phyloP scores from a whole-genome alignment of 2,797 vertebrate genomes.

The Diplodus sargus region DNA sequence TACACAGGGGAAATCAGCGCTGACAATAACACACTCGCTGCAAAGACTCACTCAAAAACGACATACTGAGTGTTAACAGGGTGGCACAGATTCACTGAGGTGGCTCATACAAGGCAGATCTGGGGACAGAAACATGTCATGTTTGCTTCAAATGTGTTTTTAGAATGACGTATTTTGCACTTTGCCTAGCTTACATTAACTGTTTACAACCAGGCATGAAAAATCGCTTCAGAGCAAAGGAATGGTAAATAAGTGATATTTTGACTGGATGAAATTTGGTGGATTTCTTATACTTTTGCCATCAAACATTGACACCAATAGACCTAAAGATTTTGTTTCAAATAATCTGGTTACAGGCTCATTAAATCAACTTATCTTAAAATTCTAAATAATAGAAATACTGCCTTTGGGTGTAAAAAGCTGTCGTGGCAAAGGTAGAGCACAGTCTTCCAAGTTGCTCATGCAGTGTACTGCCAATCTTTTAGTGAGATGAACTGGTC shows the following conservation, averaged over 20 bases:
- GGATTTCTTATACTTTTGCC: not conserved
- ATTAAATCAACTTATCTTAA: not conserved
- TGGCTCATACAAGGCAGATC: slow-evolving; percentile 20
- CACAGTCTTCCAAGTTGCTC: not conserved
- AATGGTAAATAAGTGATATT: not conserved
- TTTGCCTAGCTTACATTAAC: not conserved
- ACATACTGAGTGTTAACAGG: slow-evolving; percentile 50
- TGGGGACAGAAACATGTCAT: not conserved
- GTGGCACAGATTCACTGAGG: slow-evolving; percentile 28
- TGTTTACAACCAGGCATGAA: slow-evolving; percentile 6
- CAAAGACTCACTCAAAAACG: slow-evolving; percentile 40
- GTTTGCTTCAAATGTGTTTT: slow-evolving; percentile 13
- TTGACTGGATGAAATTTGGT: slow-evolving; percentile 12
- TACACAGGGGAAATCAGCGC: slow-evolving; percentile 65
- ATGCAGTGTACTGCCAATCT: not conserved
- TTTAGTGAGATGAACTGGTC: not conserved
- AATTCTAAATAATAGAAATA: not conserved
- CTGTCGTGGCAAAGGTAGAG: not conserved
- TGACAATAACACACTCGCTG: slow-evolving; percentile 36
- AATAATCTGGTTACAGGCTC: not conserved
- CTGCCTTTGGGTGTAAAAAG: not conserved
- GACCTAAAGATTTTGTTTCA: not conserved
- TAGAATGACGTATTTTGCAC: slow-evolving; percentile 20
- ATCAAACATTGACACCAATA: slow-evolving; percentile 3
- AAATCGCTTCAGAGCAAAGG: not conserved